These are phyloP conservation scores for Tragelaphus scriptus DNA, from an alignment of 2,113 vertebrate genomes.

Conservation along the genomic window DNA sequence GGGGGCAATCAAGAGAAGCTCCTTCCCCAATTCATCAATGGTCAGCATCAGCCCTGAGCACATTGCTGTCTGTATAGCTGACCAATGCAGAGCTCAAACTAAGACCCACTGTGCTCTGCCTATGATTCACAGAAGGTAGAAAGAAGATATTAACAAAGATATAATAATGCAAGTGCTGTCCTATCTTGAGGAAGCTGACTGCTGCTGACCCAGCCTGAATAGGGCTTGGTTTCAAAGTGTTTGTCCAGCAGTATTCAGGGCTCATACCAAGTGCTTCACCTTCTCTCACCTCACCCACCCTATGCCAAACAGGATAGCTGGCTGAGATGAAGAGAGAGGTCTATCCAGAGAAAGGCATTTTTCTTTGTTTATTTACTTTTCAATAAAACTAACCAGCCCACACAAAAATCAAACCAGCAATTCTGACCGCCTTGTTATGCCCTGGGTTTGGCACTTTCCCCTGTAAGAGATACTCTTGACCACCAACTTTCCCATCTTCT, in stretches of 20 bases:
- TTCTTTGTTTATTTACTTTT: conserved; percentile 42
- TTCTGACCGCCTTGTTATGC: background rate
- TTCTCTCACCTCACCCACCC: background rate
- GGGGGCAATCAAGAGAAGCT: background rate
- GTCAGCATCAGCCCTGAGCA: background rate
- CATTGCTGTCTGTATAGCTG: background rate
- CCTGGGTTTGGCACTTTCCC: background rate
- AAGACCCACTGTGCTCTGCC: background rate
- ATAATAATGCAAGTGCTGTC: background rate
- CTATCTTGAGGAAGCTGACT: background rate
- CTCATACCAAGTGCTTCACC: background rate
- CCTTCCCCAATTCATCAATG: background rate
- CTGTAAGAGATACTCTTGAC: background rate
- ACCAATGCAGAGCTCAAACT: background rate
- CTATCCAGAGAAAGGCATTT: background rate
- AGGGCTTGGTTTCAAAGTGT: background rate
- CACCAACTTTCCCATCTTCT: background rate
- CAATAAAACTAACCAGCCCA: conserved; percentile 4
- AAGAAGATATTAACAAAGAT: background rate
- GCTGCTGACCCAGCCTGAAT: background rate
- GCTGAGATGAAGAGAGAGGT: background rate
- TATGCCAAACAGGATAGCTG: background rate
- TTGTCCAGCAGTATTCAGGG: background rate
- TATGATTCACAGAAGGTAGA: background rate
- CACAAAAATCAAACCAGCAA: background rate